Base-by-base conservation (phyloP, 53 echinoderm and acorn worm genomes). In the Echinarachnius parma region DNA sequence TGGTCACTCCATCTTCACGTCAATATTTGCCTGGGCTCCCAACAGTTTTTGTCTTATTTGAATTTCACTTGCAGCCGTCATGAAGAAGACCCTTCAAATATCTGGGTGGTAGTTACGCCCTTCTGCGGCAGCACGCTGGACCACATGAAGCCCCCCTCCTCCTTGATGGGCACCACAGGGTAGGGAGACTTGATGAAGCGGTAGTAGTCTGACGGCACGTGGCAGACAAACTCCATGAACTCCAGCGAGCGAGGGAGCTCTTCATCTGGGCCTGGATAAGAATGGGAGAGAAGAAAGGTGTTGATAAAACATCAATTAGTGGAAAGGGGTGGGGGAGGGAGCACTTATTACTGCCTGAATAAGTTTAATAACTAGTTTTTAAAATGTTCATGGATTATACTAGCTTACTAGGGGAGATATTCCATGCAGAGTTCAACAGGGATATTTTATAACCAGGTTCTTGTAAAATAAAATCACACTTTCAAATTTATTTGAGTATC, bases 251-350 rank as follows among this genome's bases (percentile, higher is more conserved):
- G 77, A n/a, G 96, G 96, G 2, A 91, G 62, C 44, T 96, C 96
- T 68, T 95, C 96, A 42, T 91, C 91, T 21, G 96, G 96, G 27
- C 96, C 96, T 96, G 80, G 49, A n/a, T n/a, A n/a, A n/a, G n/a
- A n/a, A 25, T 19, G 19, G 1, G 37, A 3, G 46, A 45, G 31
- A 63, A 42, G 18, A 11, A 60, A n/a, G 48, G 13, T 16, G 39
- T 36, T 39, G 42, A 9, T 5, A 9, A 27, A 26, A 5, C 9
- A 21, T 23, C n/a, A 53, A 53, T 23, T n/a, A n/a, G n/a, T n/a
- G n/a, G n/a, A n/a, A n/a, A n/a, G n/a, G n/a, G n/a, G n/a, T n/a
- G n/a, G n/a, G n/a, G n/a, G n/a, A n/a, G n/a, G n/a, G n/a, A n/a
- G n/a, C n/a, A n/a, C n/a, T n/a, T n/a, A n/a, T n/a, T n/a, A n/a